Conservation (phyloP, 2,113 vertebrate genomes). For the Gasterosteus nipponicus region DNA sequence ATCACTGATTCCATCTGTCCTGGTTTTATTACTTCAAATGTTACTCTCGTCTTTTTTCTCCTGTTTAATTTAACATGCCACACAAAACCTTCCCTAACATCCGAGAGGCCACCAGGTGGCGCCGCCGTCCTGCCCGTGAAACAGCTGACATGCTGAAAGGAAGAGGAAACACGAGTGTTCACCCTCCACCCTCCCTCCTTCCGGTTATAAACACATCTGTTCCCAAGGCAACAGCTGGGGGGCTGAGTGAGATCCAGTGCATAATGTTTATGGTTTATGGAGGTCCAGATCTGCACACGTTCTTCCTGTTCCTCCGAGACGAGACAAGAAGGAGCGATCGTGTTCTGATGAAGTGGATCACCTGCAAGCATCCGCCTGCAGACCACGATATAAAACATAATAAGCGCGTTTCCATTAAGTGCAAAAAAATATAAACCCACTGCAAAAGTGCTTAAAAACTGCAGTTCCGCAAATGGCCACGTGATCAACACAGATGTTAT, state of each 20-base stretch:
- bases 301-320: no score
- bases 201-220: no score
- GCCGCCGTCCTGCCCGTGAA: conserved; percentile 5
- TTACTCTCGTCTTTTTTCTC: no score
- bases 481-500: not conserved
- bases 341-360: not conserved
- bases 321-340: no score
- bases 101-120: conserved; percentile 8
- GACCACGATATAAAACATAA: not conserved
- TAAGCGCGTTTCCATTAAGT: no score
- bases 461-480: not conserved
- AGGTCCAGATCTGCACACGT: no score
- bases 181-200: no score
- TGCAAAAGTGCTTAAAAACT: no score
- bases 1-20: conserved; percentile 43
- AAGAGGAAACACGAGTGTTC: not conserved
- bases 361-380: not conserved
- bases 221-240: no score
- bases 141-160: not conserved
- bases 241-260: no score
- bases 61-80: not conserved
- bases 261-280: not conserved
- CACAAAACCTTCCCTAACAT: not conserved
- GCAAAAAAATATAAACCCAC: no score
- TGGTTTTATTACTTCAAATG: not conserved